A percentile compares a stretch with the other conserved stretches of the same genome.
phyloP scores from a whole-genome alignment of 2,888 invertebrate species.

The Lymantria dispar region DNA sequence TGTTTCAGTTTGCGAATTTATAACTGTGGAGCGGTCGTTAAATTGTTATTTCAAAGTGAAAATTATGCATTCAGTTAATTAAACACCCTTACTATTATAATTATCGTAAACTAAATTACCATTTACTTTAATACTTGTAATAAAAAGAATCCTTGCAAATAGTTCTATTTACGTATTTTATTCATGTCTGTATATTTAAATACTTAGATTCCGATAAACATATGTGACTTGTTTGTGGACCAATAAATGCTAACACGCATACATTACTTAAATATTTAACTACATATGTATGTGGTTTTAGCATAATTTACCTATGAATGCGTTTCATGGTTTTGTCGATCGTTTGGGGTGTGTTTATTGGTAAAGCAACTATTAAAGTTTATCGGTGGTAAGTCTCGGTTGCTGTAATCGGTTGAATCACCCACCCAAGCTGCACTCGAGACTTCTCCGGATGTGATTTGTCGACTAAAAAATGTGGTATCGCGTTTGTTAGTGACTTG shows the following conservation, averaged over 20 bases:
- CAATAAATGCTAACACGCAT: conserved; percentile 36
- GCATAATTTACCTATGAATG: conserved; percentile 1
- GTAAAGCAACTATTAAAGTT: conserved; percentile 45
- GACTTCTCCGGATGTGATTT: conserved; percentile 79
- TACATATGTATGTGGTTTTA: conserved; percentile 5
- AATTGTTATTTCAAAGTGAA: conserved; percentile 35
- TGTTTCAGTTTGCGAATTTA: conserved; percentile 70
- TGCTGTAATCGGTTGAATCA: conserved; percentile 70
- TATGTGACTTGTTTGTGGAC: conserved; percentile 36
- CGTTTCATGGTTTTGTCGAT: conserved; percentile 19
- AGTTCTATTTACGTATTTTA: conserved; percentile 18
- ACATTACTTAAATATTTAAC: conserved; percentile 5
- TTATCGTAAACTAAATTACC: conserved; percentile 1
- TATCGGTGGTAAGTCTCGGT: conserved; percentile 59
- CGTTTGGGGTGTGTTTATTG: conserved; percentile 39
- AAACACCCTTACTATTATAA: neutral
- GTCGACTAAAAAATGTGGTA: conserved; percentile 78
- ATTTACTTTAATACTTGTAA: conserved; percentile 9
- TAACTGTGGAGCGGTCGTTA: conserved; percentile 65
- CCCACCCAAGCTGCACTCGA: conserved; percentile 53
- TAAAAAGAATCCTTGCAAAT: conserved; percentile 9
- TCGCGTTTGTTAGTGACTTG: conserved; percentile 63
- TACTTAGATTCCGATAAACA: conserved; percentile 32
- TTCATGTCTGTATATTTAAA: conserved; percentile 30
- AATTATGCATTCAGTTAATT: conserved; percentile 9